Evolutionary conservation across 2,888 invertebrate genomes (phyloP).

Genomic region (Ennomos erosarius): DNA sequence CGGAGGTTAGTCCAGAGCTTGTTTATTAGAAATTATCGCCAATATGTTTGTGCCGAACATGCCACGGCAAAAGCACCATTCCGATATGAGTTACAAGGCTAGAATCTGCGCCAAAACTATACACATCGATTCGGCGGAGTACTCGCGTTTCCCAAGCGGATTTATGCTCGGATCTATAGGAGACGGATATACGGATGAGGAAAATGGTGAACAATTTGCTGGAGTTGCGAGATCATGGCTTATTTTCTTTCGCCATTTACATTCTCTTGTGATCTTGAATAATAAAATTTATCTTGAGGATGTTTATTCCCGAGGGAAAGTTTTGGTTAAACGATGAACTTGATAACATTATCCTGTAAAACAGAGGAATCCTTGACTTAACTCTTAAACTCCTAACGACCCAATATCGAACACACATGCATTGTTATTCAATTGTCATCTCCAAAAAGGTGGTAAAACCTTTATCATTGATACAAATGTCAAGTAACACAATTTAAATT

Average conservation of each 20-base stretch:
- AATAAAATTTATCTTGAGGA: no score
- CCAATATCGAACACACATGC: no score
- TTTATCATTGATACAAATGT: no score
- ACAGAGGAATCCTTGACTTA: no score
- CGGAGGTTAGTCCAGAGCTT: slow-evolving; percentile 25
- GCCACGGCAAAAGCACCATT: slow-evolving; percentile 51
- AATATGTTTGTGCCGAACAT: slow-evolving; percentile 47
- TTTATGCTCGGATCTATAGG: slow-evolving; percentile 69
- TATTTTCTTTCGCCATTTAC: slow-evolving; percentile 15
- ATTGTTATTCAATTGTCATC: no score
- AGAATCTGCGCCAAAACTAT: slow-evolving; percentile 66
- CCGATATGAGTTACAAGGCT: slow-evolving; percentile 65
- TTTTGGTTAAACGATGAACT: no score
- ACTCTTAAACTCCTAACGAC: no score
- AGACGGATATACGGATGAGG: slow-evolving; percentile 52
- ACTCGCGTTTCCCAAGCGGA: slow-evolving; percentile 70
- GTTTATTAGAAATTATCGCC: slow-evolving; percentile 41
- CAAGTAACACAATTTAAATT: no score
- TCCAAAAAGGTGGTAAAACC: no score
- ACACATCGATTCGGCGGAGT: slow-evolving; percentile 64
- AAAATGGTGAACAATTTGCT: slow-evolving; percentile 35
- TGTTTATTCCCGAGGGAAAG: no score
- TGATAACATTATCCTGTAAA: no score
- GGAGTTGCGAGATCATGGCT: slow-evolving; percentile 15
- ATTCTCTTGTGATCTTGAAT: no score